A percentile compares a stretch with the other conserved stretches of the same genome.
Evolutionary conservation across 2,113 vertebrate species (phyloP).

Genomic region (Nibea albiflora): DNA sequence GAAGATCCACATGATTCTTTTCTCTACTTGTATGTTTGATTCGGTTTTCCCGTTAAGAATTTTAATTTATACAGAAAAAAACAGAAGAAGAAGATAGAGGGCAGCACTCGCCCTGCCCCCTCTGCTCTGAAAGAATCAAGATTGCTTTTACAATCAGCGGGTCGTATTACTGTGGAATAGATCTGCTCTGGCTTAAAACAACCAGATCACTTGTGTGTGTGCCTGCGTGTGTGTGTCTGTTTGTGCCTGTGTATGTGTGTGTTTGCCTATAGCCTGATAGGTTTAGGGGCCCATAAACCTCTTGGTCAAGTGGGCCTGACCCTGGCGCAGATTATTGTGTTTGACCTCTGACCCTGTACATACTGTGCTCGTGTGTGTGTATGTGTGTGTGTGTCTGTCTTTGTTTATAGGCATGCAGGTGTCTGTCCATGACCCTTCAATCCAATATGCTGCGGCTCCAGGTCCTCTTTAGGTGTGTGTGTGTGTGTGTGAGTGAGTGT

Average conservation of each 20-base stretch:
- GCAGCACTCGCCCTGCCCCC: background rate
- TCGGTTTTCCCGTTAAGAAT: background rate
- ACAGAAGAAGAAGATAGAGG: background rate
- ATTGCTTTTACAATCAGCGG: conserved; percentile 43
- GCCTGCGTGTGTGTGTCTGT: background rate
- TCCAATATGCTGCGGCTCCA: conserved; percentile 32
- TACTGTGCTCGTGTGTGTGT: conserved; percentile 30
- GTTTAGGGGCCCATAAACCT: conserved; percentile 76
- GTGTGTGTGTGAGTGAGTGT: conserved; percentile 24
- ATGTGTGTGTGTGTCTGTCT: background rate
- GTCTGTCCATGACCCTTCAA: conserved; percentile 61
- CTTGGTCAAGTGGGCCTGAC: conserved; percentile 76
- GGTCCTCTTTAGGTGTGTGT: conserved; percentile 2
- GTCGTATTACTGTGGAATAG: conserved; percentile 46
- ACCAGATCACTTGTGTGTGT: conserved; percentile 29
- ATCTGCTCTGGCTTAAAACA: conserved; percentile 55
- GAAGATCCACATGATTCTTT: background rate
- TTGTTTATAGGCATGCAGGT: conserved; percentile 48
- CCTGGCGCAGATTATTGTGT: conserved; percentile 69
- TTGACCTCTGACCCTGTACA: conserved; percentile 63
- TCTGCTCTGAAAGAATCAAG: conserved; percentile 23
- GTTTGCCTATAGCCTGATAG: conserved; percentile 56
- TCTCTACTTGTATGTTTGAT: background rate
- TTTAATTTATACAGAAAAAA: background rate
- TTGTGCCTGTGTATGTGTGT: conserved; percentile 20